A percentile compares a stretch with the other conserved stretches of the same genome.
Conservation (phyloP, 2,888 invertebrate species). For the Andrena fulva region DNA sequence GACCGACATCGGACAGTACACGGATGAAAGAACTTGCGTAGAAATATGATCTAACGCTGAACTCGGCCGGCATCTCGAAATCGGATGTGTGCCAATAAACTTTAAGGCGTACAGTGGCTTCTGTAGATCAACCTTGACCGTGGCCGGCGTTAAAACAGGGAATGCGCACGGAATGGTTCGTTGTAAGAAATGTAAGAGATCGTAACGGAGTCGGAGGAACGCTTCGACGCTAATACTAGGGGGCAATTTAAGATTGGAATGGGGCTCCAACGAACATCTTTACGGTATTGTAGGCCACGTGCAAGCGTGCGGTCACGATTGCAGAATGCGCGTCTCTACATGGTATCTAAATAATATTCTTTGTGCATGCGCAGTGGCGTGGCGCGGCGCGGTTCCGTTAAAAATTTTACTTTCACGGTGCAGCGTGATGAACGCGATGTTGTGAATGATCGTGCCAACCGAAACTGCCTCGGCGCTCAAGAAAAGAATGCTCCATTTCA, state of each 20-base stretch:
- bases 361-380: slow-evolving; percentile 36
- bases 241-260: slow-evolving; percentile 6
- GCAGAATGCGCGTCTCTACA: slow-evolving; percentile 49
- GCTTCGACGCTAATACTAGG: background rate
- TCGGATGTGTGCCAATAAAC: slow-evolving; percentile 1
- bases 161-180: background rate
- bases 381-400: background rate
- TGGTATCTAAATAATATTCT: slow-evolving; percentile 58
- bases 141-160: background rate
- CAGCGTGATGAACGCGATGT: too few relatives aligned
- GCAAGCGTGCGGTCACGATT: slow-evolving; percentile 41
- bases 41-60: background rate
- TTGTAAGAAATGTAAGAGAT: background rate
- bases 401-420: slow-evolving; percentile 35
- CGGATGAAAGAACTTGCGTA: background rate
- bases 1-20: background rate
- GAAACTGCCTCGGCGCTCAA: background rate
- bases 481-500: too few relatives aligned
- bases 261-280: background rate
- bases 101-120: background rate
- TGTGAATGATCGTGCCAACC: background rate
- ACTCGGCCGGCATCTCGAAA: background rate
- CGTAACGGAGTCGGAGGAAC: slow-evolving; percentile 22
- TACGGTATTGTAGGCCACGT: slow-evolving; percentile 33
- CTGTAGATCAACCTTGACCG: slow-evolving; percentile 23